These are phyloP conservation scores for Sebastes itinus DNA, from an alignment of 2,797 vertebrate genomes.

Conservation along the genomic window DNA sequence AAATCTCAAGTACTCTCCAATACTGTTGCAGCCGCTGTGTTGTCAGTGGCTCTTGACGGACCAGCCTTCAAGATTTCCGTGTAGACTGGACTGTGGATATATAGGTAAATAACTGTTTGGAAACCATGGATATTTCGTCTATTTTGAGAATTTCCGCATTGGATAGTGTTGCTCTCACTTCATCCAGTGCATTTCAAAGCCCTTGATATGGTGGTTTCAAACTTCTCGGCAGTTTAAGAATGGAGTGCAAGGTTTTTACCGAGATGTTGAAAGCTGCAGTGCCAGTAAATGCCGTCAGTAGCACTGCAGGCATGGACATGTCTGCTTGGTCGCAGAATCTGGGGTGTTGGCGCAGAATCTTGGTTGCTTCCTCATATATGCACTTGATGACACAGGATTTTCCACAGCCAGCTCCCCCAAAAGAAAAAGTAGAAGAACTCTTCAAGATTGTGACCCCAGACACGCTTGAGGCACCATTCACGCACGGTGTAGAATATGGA, in stretches of 20 bases:
- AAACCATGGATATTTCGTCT: not conserved
- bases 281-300: not conserved
- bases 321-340: not conserved
- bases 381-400: constrained; percentile 39
- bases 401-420: constrained; percentile 29
- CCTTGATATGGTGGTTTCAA: too few species aligned
- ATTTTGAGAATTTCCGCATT: not conserved
- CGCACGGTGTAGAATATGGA: constrained; percentile 18
- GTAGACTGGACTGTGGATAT: not conserved
- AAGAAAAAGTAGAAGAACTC: constrained; percentile 32
- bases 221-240: too few species aligned
- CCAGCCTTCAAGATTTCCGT: too few species aligned
- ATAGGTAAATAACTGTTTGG: not conserved
- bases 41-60: too few species aligned
- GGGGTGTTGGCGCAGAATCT: not conserved
- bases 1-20: not conserved
- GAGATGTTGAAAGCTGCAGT: not conserved
- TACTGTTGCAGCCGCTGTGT: too few species aligned
- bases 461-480: constrained; percentile 7
- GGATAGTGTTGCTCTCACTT: not conserved
- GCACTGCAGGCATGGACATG: not conserved
- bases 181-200: too few species aligned
- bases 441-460: not conserved
- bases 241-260: too few species aligned
- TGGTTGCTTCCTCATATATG: not conserved